These are phyloP conservation scores for Sylvilagus floridanus DNA, from an alignment of 2,797 vertebrate genomes.

Conservation along the genomic window DNA sequence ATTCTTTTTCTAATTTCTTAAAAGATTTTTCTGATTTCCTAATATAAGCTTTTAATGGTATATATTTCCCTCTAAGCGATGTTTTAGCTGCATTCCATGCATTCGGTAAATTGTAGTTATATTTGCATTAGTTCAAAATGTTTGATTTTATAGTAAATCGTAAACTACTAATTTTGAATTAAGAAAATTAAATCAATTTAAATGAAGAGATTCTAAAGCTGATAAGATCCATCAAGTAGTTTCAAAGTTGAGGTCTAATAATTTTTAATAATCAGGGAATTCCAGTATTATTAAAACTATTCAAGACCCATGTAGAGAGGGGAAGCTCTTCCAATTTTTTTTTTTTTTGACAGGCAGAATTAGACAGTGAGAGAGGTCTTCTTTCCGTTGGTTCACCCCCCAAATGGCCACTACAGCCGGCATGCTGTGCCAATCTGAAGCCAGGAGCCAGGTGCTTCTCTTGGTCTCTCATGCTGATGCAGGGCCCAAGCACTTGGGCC, in stretches of 20 bases:
- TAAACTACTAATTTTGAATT: background rate
- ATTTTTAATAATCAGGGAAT: conserved; percentile 16
- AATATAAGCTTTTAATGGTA: background rate
- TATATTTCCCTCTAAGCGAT: background rate
- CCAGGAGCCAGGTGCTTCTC: too few species aligned
- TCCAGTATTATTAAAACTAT: background rate
- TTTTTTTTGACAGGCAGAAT: too few species aligned
- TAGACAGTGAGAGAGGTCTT: too few species aligned
- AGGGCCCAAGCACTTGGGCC: too few species aligned
- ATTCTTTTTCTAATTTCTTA: conserved; percentile 6
- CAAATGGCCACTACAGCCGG: too few species aligned
- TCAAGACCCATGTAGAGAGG: background rate
- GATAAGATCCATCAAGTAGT: background rate
- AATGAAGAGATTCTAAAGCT: background rate
- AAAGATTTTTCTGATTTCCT: background rate
- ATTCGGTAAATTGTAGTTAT: background rate
- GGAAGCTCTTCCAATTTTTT: background rate
- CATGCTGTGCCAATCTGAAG: too few species aligned
- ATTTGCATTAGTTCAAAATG: background rate
- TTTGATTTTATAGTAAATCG: background rate
- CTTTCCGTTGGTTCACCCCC: too few species aligned
- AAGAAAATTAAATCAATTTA: background rate
- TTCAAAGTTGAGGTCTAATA: background rate
- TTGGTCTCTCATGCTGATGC: too few species aligned
- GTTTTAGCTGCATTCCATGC: background rate